These are phyloP conservation scores for Casuarius casuarius DNA, from an alignment of 2,113 vertebrate species.

Conservation along the genomic window DNA sequence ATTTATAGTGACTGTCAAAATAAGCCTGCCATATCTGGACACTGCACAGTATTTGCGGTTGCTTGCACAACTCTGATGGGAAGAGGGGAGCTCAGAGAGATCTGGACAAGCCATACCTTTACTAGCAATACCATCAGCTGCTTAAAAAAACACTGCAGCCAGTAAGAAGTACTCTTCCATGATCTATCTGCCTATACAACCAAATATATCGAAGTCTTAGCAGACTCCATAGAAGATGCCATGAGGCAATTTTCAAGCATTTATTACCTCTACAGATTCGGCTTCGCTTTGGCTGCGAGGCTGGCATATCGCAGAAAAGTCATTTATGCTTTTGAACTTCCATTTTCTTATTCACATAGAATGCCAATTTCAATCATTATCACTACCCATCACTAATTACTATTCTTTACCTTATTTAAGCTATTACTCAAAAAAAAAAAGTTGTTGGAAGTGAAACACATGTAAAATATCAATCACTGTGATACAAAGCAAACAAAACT, in stretches of 20 bases:
- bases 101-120: background rate
- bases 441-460: background rate
- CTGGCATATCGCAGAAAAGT: fast-evolving
- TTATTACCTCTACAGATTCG: background rate
- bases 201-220: background rate
- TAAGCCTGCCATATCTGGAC: background rate
- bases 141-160: background rate
- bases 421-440: background rate
- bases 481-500: background rate
- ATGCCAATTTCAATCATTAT: background rate
- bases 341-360: background rate
- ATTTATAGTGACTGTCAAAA: fast-evolving
- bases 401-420: background rate
- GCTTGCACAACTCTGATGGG: background rate
- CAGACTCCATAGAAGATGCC: background rate
- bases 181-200: background rate
- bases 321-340: background rate
- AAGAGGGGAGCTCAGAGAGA: background rate
- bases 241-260: background rate
- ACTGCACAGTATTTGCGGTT: fast-evolving
- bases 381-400: background rate
- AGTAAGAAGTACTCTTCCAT: background rate
- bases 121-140: background rate
- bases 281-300: background rate
- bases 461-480: fast-evolving